A percentile compares a stretch with the other conserved stretches of the same genome.
phyloP scores from a whole-genome alignment of 2,113 vertebrate species.

The Microcebus griseorufus region DNA sequence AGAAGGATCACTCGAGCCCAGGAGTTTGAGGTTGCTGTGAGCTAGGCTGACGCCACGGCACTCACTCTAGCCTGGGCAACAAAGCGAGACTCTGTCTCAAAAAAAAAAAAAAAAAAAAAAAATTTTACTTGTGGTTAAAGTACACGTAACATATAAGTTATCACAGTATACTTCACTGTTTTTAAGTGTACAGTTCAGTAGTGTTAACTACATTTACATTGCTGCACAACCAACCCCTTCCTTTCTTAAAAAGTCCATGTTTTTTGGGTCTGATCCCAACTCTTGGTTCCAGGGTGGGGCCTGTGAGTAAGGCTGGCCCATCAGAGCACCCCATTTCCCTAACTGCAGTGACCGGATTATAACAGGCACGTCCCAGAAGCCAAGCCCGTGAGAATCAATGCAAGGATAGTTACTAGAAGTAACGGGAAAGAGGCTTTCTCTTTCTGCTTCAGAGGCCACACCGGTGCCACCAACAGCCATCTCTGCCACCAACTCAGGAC shows the following conservation, averaged over 20 bases:
- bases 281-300: background rate
- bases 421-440: background rate
- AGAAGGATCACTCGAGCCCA: no score
- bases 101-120: no score
- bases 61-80: no score
- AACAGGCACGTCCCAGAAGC: background rate
- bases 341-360: background rate
- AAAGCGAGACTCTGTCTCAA: no score
- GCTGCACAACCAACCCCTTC: background rate
- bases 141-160: background rate
- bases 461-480: background rate
- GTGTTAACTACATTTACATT: background rate
- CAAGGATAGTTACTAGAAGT: background rate
- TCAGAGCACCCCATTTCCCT: background rate
- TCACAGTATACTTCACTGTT: background rate
- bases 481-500: background rate
- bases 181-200: background rate
- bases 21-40: no score
- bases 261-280: background rate
- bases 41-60: no score
- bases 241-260: background rate
- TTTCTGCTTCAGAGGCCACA: background rate
- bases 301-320: background rate
- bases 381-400: background rate
- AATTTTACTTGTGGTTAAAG: no score